Evolutionary conservation across 2,888 invertebrate genomes (phyloP), one percentile per base, ranked within the genome.

Genomic region (Acrocera orbiculus): DNA sequence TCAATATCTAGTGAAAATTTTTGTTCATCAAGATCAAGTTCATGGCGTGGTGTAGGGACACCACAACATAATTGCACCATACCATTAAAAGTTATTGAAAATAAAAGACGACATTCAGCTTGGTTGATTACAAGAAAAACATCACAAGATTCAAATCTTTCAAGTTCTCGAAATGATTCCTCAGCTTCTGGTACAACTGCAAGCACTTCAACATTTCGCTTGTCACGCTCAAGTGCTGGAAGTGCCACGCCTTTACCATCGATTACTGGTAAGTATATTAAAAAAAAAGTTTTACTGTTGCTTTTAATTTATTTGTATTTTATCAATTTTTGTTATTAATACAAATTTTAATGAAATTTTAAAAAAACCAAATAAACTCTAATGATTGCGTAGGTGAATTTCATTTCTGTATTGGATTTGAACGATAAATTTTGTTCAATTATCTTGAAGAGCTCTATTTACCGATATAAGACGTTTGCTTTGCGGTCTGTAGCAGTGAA

Each of bases 41-140:
- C 86, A 33, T 86, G 86, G 85, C 65, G 76, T 3, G 79, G 80
- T 51, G 66, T 69, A 35, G 70, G 70, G 27, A 72, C 70, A 43
- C 48, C 54, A 1, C 47, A 51, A n/a, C 70, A 74, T 54, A 71
- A 71, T 20, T 81, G 83, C 45, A 73, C 80, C 30, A 80, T 86
- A 34, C 81, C 85, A 1, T 55, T 80, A 41, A 64, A 76, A 35
- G 58, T 79, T 42, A 61, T 79, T 26, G 79, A 80, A 44, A 77
- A 79, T 2, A 75, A 82, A 49, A 66, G 86, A 34, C 67, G 86
- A 43, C 79, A 85, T 30, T 80, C 85, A 0, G 83, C 85, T 1
- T 87, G 87, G 87, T 64, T 86, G 39, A 79, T 87, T 16, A 83
- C 86, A n/a, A 66, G 87, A 33, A 89, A 89, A 61, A 83, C 87